Evolutionary conservation across 2,888 invertebrate species (phyloP).

Genomic region (Syritta pipiens): DNA sequence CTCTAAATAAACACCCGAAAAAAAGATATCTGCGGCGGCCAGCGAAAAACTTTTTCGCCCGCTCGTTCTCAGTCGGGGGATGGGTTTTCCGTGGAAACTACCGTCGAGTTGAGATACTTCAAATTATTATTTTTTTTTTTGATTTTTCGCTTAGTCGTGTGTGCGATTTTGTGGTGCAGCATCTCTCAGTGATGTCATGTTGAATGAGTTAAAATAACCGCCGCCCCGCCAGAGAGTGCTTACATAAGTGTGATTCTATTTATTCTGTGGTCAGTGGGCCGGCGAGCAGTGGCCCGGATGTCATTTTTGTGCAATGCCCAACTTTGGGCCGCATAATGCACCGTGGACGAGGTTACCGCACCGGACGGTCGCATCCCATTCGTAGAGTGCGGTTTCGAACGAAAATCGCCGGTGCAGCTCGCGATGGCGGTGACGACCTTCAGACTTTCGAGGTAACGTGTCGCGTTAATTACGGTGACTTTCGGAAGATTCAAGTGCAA

Average conservation of each 20-base stretch:
- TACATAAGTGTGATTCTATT: conserved; percentile 54
- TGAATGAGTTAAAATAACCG: conserved; percentile 47
- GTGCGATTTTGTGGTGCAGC: background rate
- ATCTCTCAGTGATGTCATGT: conserved; percentile 56
- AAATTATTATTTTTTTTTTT: too few species aligned
- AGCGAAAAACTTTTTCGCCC: conserved; percentile 51
- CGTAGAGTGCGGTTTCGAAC: conserved; percentile 68
- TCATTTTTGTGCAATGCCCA: conserved; percentile 51
- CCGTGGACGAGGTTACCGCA: conserved; percentile 57
- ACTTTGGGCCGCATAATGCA: conserved; percentile 41
- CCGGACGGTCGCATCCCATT: conserved; percentile 52
- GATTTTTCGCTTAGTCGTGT: background rate
- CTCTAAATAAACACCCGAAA: conserved; percentile 47
- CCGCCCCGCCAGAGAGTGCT: conserved; percentile 11
- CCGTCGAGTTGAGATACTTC: conserved; percentile 4
- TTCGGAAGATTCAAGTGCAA: conserved; percentile 70
- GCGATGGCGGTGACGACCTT: conserved; percentile 40
- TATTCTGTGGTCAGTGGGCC: conserved; percentile 11
- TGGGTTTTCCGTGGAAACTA: conserved; percentile 63
- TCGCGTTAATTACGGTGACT: conserved; percentile 68
- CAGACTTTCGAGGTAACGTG: conserved; percentile 70
- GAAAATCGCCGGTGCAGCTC: conserved; percentile 37
- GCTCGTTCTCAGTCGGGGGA: conserved; percentile 61
- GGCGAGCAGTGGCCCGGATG: conserved; percentile 52
- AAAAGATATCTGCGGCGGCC: conserved; percentile 15